A percentile compares a stretch with the other conserved stretches of the same genome.
phyloP scores from a whole-genome alignment of 2,888 invertebrate species.

The Drosophila anomelani region DNA sequence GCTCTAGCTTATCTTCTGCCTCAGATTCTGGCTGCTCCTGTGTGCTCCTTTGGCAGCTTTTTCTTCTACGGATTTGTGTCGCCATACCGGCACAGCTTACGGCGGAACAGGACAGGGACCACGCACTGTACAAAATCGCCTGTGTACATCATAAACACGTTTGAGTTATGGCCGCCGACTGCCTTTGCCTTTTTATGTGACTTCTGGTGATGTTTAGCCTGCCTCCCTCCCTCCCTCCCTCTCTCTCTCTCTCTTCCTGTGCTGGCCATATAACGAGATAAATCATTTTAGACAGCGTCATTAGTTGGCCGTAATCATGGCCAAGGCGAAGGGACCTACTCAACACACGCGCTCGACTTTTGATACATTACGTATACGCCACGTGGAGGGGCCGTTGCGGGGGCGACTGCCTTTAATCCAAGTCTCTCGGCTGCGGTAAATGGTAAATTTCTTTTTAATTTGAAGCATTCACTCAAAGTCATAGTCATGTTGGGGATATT shows the following conservation, averaged over 20 bases:
- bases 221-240: not conserved
- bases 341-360: constrained; percentile 48
- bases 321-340: constrained; percentile 4
- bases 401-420: constrained; percentile 33
- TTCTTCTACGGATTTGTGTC: constrained; percentile 31
- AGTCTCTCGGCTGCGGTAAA: constrained; percentile 62
- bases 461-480: constrained; percentile 82
- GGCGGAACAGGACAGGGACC: constrained; percentile 2
- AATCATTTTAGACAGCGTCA: constrained; percentile 82
- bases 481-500: constrained; percentile 80
- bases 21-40: not conserved
- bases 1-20: not conserved
- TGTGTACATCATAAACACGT: constrained; percentile 76
- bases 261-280: constrained; percentile 74
- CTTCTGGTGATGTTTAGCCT: constrained; percentile 57
- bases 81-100: constrained; percentile 13
- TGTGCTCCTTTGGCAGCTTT: not conserved
- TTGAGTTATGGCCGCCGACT: constrained; percentile 69
- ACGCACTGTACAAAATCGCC: constrained; percentile 62
- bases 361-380: constrained; percentile 67
- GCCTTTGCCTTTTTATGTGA: constrained; percentile 65
- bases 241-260: constrained; percentile 32
- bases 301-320: constrained; percentile 80
- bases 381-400: not conserved
- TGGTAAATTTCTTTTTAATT: constrained; percentile 83